Percentiles rank a stretch among this genome's conserved stretches.
Conservation (phyloP, 2,797 vertebrate genomes). For the Scyliorhinus canicula region DNA sequence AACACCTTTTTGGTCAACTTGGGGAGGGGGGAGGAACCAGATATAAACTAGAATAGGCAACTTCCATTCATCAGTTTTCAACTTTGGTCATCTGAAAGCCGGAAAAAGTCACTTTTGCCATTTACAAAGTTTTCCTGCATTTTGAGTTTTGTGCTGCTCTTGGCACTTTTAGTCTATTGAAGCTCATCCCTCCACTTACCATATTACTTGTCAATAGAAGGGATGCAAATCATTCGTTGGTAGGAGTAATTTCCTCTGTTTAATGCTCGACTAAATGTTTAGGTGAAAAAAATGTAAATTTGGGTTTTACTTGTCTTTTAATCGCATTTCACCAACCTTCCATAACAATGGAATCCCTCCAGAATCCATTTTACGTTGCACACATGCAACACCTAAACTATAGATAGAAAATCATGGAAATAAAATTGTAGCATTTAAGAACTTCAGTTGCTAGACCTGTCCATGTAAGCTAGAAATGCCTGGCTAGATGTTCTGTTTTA, state of each 20-base stretch:
- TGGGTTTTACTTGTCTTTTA: not conserved
- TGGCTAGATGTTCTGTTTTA: too few relatives aligned
- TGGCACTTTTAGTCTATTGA: not conserved
- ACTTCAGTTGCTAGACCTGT: not conserved
- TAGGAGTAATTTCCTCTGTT: not conserved
- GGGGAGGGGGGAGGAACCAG: not conserved
- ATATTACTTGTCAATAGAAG: not conserved
- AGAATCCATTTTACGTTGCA: not conserved
- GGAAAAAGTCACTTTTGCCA: not conserved
- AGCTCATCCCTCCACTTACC: not conserved
- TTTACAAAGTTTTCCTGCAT: not conserved
- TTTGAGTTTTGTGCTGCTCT: not conserved
- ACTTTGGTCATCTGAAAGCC: not conserved
- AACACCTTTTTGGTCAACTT: not conserved
- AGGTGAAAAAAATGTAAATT: not conserved
- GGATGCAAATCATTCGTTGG: not conserved
- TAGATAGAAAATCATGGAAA: not conserved
- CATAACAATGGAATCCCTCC: not conserved
- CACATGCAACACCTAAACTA: not conserved
- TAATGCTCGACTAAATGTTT: not conserved
- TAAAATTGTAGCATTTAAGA: not conserved
- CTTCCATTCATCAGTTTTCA: not conserved
- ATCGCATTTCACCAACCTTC: not conserved
- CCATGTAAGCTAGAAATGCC: not conserved
- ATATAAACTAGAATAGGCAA: not conserved